Conservation (phyloP, 2,797 vertebrate species). For the Zalophus californianus region DNA sequence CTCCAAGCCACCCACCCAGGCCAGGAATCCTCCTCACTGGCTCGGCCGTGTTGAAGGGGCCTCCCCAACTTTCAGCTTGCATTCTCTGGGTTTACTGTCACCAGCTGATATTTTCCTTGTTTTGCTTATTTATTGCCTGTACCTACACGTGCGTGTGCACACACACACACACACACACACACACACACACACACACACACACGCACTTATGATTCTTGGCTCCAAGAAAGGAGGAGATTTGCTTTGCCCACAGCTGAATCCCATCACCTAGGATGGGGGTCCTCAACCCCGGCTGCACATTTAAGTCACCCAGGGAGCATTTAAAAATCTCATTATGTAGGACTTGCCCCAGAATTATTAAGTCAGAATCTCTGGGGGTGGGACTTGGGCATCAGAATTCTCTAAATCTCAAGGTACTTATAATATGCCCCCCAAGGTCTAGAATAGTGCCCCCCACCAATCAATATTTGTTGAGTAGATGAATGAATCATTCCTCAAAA, state of each 20-base stretch:
- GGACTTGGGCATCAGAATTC: neutral
- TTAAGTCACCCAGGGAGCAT: too few relatives aligned
- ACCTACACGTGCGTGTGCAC: neutral
- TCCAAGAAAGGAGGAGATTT: neutral
- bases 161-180: neutral
- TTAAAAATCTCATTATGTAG: neutral
- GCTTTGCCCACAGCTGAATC: neutral
- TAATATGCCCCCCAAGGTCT: neutral
- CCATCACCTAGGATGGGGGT: neutral
- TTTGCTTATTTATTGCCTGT: neutral
- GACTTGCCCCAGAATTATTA: neutral
- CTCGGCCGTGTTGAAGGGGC: neutral
- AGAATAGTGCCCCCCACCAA: neutral
- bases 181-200: neutral
- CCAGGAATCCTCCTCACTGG: accelerated
- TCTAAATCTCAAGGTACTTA: neutral
- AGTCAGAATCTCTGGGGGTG: neutral
- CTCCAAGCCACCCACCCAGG: accelerated
- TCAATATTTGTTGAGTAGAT: neutral
- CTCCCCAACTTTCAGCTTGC: accelerated
- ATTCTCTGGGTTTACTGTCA: accelerated
- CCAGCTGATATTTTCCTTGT: neutral
- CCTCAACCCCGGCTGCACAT: neutral
- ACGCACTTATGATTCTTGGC: neutral
- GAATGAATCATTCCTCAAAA: neutral